Evolutionary conservation across 1,140 invertebrate species (phyloP).

Genomic region (Leptinotarsa lineolata): DNA sequence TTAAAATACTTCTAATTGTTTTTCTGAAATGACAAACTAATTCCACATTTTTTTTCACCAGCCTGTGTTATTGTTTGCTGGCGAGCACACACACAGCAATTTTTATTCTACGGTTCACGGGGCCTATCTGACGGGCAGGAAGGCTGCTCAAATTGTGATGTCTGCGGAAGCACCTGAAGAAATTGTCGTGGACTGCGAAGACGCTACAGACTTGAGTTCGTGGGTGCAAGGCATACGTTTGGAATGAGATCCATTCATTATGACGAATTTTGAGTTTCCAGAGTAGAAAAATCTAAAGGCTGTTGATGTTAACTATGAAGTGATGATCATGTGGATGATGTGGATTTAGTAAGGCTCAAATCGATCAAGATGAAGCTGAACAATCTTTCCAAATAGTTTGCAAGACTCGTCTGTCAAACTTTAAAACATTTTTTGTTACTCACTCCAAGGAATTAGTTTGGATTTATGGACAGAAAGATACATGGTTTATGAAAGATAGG

Average conservation of each 20-base stretch:
- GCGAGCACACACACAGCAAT: conserved; percentile 91
- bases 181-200: conserved; percentile 67
- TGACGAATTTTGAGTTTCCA: background rate
- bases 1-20: too few species aligned
- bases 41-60: conserved; percentile 49
- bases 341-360: too few species aligned
- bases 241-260: conserved; percentile 51
- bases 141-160: conserved; percentile 78
- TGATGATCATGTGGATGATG: too few species aligned
- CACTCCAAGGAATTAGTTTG: too few species aligned
- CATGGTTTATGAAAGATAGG: too few species aligned
- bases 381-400: too few species aligned
- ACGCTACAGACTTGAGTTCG: conserved; percentile 77
- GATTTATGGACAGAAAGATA: too few species aligned
- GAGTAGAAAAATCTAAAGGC: conserved; percentile 4
- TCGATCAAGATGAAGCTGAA: too few species aligned
- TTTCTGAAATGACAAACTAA: too few species aligned
- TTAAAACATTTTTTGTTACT: too few species aligned
- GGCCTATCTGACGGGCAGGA: conserved; percentile 85
- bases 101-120: conserved; percentile 96
- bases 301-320: background rate
- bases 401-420: too few species aligned
- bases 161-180: conserved; percentile 63
- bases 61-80: conserved; percentile 86
- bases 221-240: conserved; percentile 83